Percentiles rank a stretch among this genome's conserved stretches.
These are phyloP conservation scores for Callopanchax toddi DNA, from an alignment of 2,113 vertebrate genomes.

Conservation along the genomic window DNA sequence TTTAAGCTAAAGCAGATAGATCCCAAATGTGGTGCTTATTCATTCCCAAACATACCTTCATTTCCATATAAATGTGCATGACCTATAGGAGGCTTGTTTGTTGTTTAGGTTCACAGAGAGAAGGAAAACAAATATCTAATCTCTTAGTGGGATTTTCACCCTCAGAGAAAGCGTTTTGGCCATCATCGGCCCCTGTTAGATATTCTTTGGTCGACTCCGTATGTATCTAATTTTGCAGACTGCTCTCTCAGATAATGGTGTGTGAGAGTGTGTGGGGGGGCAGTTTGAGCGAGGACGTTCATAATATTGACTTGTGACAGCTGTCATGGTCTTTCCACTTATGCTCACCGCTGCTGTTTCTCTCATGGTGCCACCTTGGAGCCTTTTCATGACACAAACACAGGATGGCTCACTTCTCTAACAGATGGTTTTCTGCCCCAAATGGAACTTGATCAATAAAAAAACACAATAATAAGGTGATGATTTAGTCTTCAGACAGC, in stretches of 20 bases:
- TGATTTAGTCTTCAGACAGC: slow-evolving; percentile 44
- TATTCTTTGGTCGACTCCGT: slow-evolving; percentile 20
- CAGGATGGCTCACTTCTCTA: slow-evolving; percentile 40
- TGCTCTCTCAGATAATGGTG: too few relatives aligned
- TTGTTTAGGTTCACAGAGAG: slow-evolving; percentile 40
- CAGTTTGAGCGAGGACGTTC: slow-evolving; percentile 12
- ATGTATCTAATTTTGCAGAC: too few relatives aligned
- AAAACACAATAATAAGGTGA: slow-evolving; percentile 49
- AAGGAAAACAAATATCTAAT: slow-evolving; percentile 55
- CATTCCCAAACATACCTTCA: slow-evolving; percentile 56
- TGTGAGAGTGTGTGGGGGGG: neutral
- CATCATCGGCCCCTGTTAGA: slow-evolving; percentile 19
- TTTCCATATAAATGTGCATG: slow-evolving; percentile 71
- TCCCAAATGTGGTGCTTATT: slow-evolving; percentile 46
- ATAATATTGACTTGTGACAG: slow-evolving; percentile 49
- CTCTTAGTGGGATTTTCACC: slow-evolving; percentile 36
- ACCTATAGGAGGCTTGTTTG: slow-evolving; percentile 51
- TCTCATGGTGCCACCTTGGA: slow-evolving; percentile 36
- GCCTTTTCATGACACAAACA: slow-evolving; percentile 29
- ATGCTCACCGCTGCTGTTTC: slow-evolving; percentile 12
- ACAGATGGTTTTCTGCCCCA: slow-evolving; percentile 35
- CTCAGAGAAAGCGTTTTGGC: slow-evolving; percentile 3
- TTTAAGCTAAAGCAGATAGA: slow-evolving; percentile 51
- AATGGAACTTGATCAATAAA: slow-evolving; percentile 32
- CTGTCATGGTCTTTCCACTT: slow-evolving; percentile 46